Percentiles rank a stretch among this genome's conserved stretches.
Evolutionary conservation across 2,888 invertebrate genomes (phyloP).

Genomic region (Eupithecia vulgata): DNA sequence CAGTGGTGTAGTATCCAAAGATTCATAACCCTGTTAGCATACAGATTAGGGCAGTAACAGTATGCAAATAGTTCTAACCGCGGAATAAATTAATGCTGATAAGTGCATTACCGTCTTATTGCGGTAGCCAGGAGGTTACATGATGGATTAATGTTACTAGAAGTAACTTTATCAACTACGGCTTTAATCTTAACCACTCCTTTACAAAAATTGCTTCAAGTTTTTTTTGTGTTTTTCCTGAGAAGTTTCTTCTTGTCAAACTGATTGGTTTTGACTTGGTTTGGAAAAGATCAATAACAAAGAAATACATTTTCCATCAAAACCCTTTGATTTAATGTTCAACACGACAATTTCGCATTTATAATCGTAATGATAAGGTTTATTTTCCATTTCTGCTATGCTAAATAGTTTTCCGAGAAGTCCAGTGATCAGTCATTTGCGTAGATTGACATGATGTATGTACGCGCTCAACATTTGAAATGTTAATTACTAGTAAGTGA

Average conservation of each 20-base stretch:
- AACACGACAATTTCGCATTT: not conserved
- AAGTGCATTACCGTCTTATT: constrained; percentile 34
- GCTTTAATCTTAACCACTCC: not conserved
- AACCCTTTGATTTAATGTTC: not conserved
- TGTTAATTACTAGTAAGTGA: constrained; percentile 29
- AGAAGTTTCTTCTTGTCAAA: too few relatives aligned
- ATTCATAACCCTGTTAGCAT: constrained; percentile 26
- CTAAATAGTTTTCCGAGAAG: constrained; percentile 32
- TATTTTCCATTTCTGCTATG: not conserved
- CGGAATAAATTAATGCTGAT: constrained; percentile 38
- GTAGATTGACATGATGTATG: constrained; percentile 23
- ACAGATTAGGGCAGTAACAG: constrained; percentile 35
- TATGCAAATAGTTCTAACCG: constrained; percentile 42
- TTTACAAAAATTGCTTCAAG: not conserved
- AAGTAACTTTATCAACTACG: not conserved
- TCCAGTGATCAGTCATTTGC: constrained; percentile 33
- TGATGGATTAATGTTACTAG: not conserved
- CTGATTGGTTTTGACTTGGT: too few relatives aligned
- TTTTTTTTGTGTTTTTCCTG: too few relatives aligned
- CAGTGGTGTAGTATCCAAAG: not conserved
- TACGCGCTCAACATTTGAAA: constrained; percentile 18
- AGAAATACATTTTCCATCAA: not conserved
- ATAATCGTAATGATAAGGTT: not conserved
- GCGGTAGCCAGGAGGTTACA: not conserved
- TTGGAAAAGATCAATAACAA: too few relatives aligned